These are phyloP conservation scores for Heterocephalus glaber DNA, from an alignment of 2,113 vertebrate genomes.

Conservation along the genomic window DNA sequence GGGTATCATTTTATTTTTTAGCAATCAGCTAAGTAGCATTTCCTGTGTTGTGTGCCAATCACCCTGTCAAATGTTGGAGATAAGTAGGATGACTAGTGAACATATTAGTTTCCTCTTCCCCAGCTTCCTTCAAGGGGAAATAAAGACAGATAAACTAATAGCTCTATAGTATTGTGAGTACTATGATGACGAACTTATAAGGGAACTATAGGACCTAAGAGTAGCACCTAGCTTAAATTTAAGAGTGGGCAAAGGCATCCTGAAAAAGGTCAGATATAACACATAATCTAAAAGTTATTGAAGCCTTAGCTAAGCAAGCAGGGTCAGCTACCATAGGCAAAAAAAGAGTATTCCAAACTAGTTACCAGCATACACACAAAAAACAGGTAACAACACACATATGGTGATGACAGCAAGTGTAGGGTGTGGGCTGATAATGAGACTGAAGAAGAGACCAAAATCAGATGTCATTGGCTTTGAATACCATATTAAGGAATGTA, in stretches of 20 bases:
- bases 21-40: neutral
- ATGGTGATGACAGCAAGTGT: neutral
- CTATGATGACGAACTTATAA: neutral
- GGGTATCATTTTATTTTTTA: neutral
- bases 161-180: neutral
- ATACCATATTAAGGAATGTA: no score
- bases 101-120: neutral
- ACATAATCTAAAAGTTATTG: neutral
- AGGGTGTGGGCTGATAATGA: neutral
- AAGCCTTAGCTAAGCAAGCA: neutral
- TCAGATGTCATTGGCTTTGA: neutral
- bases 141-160: neutral
- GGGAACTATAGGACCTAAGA: neutral
- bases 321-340: neutral
- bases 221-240: neutral
- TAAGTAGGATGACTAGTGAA: neutral
- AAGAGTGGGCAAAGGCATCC: neutral
- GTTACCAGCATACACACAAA: neutral
- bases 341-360: neutral
- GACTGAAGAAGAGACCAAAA: neutral
- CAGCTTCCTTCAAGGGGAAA: neutral
- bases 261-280: neutral
- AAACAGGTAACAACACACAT: rapidly evolving
- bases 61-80: neutral
- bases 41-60: neutral